Evolutionary conservation across 2,113 vertebrate species (phyloP), one percentile per base, ranked within the genome.

Genomic region (Eubucco bourcierii): DNA sequence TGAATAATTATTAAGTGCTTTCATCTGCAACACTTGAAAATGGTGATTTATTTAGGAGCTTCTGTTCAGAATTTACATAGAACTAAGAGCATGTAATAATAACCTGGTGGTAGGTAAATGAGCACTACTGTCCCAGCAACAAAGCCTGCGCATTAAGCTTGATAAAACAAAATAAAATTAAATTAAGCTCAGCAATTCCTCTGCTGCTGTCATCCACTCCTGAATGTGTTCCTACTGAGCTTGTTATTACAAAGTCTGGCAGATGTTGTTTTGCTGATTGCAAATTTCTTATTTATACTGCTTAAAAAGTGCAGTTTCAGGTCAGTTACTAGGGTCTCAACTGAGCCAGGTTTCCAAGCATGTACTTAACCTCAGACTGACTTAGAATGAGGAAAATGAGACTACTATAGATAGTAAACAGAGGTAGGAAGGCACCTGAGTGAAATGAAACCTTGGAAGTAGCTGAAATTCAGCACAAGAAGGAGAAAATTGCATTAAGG

Each of bases 11-110:
- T 77, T 77, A 82, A 73, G 66, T 50, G 41, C 53, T 91, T 96
- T 94, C 34, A 95, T 90, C 84, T 66, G 31, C 76, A 70, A 76
- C 73, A 77, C 84, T 90, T 90, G 46, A 87, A 95, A 89, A 95
- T 74, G 25, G 13, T 94, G 59, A 65, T 95, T 95, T 93, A 89
- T 84, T 90, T 96, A 93, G 78, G 82, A 71, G 79, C 80, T 90
- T 88, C 37, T 91, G 81, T 76, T 94, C 71, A 66, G 67, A 94
- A 46, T 94, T 84, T 88, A 63, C 61, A 66, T 80, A 80, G 61
- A 82, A 65, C 61, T 83, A 81, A 87, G 92, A 95, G 82, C 53
- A 93, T 95, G 71, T 94, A 94, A 94, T 82, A 84, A 95, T 94
- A 96, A 80, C 50, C 84, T 95, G 67, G 34, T 78, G 76, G 81